Conservation (phyloP, 2,113 vertebrate species). For the Solenodon paradoxus region DNA sequence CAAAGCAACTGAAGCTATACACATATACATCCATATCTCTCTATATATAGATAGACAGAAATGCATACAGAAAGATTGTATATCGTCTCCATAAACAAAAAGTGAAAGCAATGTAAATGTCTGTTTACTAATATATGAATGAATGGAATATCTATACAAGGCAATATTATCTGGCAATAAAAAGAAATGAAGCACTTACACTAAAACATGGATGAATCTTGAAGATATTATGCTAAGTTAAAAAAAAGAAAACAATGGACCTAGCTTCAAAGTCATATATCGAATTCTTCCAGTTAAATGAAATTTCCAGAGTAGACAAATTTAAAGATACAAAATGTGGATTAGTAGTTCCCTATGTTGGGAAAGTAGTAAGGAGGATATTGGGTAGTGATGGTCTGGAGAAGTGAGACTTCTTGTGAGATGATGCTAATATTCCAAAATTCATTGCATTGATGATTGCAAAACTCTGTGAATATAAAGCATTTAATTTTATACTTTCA, state of each 20-base stretch:
- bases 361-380: neutral
- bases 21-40: too few relatives aligned
- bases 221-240: neutral
- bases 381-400: neutral
- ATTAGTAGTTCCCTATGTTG: neutral
- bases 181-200: neutral
- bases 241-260: too few relatives aligned
- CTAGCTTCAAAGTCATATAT: neutral
- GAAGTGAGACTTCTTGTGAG: neutral
- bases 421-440: neutral
- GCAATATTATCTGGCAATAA: neutral
- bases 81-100: too few relatives aligned
- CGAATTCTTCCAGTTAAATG: neutral
- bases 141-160: neutral
- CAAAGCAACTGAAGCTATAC: neutral
- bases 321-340: neutral
- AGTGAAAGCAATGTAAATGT: neutral
- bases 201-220: neutral
- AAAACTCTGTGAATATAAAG: neutral
- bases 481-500: neutral
- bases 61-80: too few relatives aligned
- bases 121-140: neutral
- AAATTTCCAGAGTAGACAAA: neutral
- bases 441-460: neutral
- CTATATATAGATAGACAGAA: too few relatives aligned